phyloP scores from a whole-genome alignment of 2,113 vertebrate species.

The Rhineura floridana region DNA sequence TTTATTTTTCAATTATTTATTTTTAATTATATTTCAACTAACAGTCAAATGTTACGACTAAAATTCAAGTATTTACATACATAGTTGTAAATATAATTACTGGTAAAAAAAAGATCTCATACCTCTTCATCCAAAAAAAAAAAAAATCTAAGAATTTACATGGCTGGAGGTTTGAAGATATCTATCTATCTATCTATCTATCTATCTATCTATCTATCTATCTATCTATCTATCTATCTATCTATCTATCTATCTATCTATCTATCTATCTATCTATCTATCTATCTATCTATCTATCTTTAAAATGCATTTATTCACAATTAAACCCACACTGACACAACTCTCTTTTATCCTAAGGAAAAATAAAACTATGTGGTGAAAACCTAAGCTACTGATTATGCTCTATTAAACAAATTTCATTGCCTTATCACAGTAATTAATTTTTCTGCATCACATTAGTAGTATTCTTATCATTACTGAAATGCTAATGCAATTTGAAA shows the following conservation, averaged over 20 bases:
- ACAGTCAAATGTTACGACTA: not conserved
- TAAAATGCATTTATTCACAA: conserved; percentile 35
- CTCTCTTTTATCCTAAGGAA: conserved; percentile 27
- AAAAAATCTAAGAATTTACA: not conserved
- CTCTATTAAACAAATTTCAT: conserved; percentile 46
- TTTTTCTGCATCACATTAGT: conserved; percentile 60
- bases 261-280: too few species aligned
- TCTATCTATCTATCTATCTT: conserved; percentile 41
- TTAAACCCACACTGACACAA: conserved; percentile 14
- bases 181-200: too few species aligned
- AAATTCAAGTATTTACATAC: not conserved
- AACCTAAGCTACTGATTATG: conserved; percentile 40
- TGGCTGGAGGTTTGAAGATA: not conserved
- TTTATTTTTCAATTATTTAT: too few species aligned
- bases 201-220: too few species aligned
- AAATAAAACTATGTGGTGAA: conserved; percentile 30
- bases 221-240: too few species aligned
- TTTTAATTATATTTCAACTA: too few species aligned
- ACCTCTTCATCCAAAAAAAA: not conserved
- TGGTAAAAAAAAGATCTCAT: not conserved
- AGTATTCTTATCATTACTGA: conserved; percentile 50
- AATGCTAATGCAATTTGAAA: conserved; percentile 56
- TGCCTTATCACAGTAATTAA: conserved; percentile 60
- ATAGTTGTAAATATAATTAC: not conserved
- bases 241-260: too few species aligned